phyloP scores from a whole-genome alignment of 2,113 vertebrate species.

The Pyrgilauda ruficollis region DNA sequence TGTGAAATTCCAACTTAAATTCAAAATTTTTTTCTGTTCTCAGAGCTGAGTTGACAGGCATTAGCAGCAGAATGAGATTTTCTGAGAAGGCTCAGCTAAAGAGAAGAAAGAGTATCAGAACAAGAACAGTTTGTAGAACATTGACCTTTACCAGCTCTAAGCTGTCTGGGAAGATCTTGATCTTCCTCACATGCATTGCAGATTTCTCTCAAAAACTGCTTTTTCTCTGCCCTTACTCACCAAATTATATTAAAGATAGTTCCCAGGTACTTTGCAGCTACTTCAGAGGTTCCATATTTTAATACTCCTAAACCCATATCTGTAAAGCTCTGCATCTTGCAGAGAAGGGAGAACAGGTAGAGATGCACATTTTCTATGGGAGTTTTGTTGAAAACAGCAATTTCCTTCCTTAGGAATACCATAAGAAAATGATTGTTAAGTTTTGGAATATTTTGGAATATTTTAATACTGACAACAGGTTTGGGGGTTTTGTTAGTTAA shows the following conservation, averaged over 20 bases:
- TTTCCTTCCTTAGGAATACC: neutral
- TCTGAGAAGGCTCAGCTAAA: neutral
- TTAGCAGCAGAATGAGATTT: neutral
- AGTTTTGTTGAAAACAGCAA: neutral
- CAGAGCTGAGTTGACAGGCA: neutral
- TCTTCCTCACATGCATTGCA: neutral
- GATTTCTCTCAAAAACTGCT: neutral
- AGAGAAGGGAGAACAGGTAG: neutral
- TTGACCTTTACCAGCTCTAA: neutral
- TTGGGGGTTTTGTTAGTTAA: neutral
- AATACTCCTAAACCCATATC: neutral
- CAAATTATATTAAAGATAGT: rapidly evolving
- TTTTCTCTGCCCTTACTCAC: neutral
- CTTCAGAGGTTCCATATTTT: neutral
- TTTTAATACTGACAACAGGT: neutral
- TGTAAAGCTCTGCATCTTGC: neutral
- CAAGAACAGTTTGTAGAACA: neutral
- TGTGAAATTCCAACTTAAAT: neutral
- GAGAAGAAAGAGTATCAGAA: neutral
- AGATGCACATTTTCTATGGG: neutral
- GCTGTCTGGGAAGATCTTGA: neutral
- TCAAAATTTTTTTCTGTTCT: neutral
- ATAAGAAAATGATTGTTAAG: neutral
- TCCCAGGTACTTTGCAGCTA: neutral
- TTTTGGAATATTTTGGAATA: neutral